These are phyloP conservation scores for Pseudeuparius sepicola DNA, from an alignment of 2,888 invertebrate genomes.

Conservation along the genomic window DNA sequence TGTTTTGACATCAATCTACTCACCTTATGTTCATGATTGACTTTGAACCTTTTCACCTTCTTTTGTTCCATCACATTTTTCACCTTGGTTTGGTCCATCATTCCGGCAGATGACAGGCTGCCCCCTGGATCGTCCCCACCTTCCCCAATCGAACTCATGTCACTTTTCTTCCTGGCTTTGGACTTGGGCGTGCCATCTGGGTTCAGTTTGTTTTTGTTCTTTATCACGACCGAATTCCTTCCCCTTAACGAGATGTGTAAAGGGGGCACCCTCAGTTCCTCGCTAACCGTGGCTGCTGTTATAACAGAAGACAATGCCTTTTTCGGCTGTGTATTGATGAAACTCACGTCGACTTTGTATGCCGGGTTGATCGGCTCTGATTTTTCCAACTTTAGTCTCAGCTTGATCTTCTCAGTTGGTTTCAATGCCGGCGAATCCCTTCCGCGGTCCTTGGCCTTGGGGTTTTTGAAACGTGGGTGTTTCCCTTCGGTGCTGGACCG, in stretches of 20 bases:
- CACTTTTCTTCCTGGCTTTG: constrained; percentile 23
- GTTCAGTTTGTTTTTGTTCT: constrained; percentile 49
- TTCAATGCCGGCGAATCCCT: constrained; percentile 36
- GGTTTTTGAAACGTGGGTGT: constrained; percentile 28
- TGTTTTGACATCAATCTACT: constrained; percentile 6
- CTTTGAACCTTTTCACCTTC: constrained; percentile 33
- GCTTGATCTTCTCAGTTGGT: constrained; percentile 65
- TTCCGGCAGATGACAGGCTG: background rate
- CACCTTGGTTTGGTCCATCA: constrained; percentile 6
- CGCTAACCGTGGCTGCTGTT: constrained; percentile 33
- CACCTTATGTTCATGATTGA: constrained; percentile 31
- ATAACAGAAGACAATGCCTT: constrained; percentile 33
- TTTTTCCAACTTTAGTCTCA: constrained; percentile 74
- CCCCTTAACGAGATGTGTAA: constrained; percentile 79
- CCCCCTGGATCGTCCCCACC: constrained; percentile 7
- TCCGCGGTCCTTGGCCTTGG: constrained; percentile 29
- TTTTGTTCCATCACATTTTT: constrained; percentile 24
- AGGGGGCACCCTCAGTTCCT: constrained; percentile 78
- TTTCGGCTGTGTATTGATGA: constrained; percentile 50
- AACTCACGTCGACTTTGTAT: constrained; percentile 57
- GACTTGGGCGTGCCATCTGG: constrained; percentile 31
- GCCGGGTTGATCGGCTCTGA: constrained; percentile 69
- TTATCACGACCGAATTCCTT: constrained; percentile 76
- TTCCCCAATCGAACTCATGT: too few species aligned
- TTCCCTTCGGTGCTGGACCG: constrained; percentile 33